Conservation (phyloP, 2,113 vertebrate genomes). For the Zosterops lateralis region DNA sequence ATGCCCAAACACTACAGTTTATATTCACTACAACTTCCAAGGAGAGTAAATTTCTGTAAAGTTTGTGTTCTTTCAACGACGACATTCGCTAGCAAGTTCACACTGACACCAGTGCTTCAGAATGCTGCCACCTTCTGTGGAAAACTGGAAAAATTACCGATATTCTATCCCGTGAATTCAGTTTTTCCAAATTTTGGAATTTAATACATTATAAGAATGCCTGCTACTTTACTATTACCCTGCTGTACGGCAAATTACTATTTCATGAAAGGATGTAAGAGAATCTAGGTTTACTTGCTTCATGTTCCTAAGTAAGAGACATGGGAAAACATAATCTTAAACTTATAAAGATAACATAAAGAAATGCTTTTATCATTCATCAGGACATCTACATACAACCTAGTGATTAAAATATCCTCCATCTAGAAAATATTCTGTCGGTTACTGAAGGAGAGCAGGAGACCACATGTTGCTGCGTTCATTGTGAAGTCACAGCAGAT, state of each 20-base stretch:
- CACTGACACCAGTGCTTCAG: neutral
- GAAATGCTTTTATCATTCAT: neutral
- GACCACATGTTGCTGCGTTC: neutral
- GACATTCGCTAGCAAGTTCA: neutral
- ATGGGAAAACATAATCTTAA: neutral
- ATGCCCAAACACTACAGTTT: neutral
- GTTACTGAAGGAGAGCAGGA: neutral
- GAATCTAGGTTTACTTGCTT: neutral
- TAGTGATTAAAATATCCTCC: neutral
- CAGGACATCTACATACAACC: neutral
- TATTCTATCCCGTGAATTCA: neutral
- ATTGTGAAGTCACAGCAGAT: slow-evolving; percentile 3
- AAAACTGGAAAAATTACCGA: neutral
- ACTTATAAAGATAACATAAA: neutral
- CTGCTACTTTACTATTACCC: neutral
- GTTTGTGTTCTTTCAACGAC: neutral
- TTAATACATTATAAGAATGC: neutral
- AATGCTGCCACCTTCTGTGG: slow-evolving; percentile 43
- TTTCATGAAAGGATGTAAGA: neutral
- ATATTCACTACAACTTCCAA: neutral
- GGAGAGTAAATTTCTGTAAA: neutral
- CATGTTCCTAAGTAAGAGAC: neutral
- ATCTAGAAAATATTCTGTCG: neutral
- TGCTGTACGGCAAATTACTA: neutral
- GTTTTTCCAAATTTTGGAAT: neutral